Evolutionary conservation across 2,113 vertebrate genomes (phyloP).

Genomic region (Callopanchax toddi): DNA sequence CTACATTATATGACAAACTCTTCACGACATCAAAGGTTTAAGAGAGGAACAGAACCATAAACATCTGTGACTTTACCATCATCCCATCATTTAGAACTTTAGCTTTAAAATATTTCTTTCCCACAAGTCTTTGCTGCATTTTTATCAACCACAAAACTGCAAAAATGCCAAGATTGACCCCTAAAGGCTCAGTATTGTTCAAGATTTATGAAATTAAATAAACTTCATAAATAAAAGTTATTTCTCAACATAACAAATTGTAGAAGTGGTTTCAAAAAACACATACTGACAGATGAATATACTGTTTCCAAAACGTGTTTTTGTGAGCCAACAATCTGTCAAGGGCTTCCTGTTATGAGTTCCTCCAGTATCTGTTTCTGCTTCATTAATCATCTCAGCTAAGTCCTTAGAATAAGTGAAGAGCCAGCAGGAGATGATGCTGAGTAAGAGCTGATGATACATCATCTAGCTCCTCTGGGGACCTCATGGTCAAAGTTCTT

Average conservation of each 20-base stretch:
- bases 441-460: conserved; percentile 15
- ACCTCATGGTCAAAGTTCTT: conserved; percentile 16
- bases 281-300: not conserved
- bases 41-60: not conserved
- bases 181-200: no score
- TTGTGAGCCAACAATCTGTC: conserved; percentile 13
- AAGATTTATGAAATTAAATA: not conserved
- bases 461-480: conserved; percentile 5
- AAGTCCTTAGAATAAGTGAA: conserved; percentile 19
- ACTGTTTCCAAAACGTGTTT: conserved; percentile 7
- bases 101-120: not conserved
- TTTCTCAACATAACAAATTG: not conserved
- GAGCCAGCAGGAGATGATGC: conserved; percentile 3
- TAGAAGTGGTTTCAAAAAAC: conserved; percentile 1
- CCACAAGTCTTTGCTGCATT: no score
- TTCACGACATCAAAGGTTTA: not conserved
- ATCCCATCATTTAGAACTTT: not conserved
- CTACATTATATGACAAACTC: no score
- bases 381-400: conserved; percentile 22
- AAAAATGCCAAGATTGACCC: not conserved
- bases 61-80: not conserved
- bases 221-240: no score
- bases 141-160: not conserved
- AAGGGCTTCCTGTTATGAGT: conserved; percentile 9
- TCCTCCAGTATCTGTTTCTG: conserved; percentile 6